Conservation (phyloP, 2,888 invertebrate genomes). For the Serripes groenlandicus region DNA sequence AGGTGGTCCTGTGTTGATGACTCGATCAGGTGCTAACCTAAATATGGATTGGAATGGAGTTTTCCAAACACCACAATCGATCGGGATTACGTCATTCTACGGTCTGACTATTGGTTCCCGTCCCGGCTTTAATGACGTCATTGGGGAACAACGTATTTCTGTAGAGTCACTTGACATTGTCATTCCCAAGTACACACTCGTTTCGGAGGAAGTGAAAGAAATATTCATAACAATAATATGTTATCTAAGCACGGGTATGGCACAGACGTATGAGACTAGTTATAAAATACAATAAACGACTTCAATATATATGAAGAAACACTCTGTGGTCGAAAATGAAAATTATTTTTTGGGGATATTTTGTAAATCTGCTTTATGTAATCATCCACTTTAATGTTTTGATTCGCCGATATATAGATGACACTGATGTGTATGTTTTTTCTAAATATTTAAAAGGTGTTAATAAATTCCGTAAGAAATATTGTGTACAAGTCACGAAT, state of each 20-base stretch:
- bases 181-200: background rate
- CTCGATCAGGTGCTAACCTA: background rate
- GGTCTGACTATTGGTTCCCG: conserved; percentile 16
- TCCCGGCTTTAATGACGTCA: conserved; percentile 2
- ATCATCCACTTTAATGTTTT: too few species aligned
- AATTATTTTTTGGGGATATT: too few species aligned
- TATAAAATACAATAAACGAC: too few species aligned
- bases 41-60: background rate
- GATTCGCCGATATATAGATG: too few species aligned
- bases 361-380: too few species aligned
- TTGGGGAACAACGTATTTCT: background rate
- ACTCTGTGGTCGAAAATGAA: too few species aligned
- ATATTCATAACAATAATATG: background rate
- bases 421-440: too few species aligned
- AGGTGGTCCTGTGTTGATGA: background rate
- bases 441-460: too few species aligned
- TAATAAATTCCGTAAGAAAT: too few species aligned
- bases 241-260: background rate
- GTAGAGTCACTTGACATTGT: background rate
- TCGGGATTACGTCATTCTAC: background rate
- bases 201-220: background rate
- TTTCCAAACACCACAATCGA: background rate
- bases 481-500: too few species aligned
- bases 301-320: too few species aligned
- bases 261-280: too few species aligned